A percentile compares a stretch with the other conserved stretches of the same genome.
Conservation (phyloP, 2,113 vertebrate genomes). For the Recurvirostra avosetta region DNA sequence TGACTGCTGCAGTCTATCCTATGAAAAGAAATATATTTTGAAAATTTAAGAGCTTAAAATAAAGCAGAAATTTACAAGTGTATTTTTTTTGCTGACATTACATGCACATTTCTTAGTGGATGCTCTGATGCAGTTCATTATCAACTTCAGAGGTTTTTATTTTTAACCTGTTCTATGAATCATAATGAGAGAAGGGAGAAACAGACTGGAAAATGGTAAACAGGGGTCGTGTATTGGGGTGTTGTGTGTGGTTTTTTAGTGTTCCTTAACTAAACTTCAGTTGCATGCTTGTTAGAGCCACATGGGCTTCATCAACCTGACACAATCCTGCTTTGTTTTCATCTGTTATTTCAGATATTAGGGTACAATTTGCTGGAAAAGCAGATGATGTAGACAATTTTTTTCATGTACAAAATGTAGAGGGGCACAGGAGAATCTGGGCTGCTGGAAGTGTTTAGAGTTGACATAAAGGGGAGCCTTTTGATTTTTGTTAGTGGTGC, state of each 20-base stretch:
- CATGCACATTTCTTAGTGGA: background rate
- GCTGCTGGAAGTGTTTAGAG: background rate
- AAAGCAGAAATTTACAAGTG: background rate
- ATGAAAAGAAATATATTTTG: background rate
- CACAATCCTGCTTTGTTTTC: background rate
- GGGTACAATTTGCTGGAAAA: background rate
- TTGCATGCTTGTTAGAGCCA: background rate
- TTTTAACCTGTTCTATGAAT: background rate
- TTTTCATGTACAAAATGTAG: background rate
- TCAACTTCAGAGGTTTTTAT: background rate
- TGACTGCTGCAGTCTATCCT: background rate
- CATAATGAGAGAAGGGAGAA: background rate
- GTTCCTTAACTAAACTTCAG: background rate
- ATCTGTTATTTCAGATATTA: background rate
- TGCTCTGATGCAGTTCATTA: background rate
- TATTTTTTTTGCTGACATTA: background rate
- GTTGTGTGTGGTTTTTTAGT: background rate
- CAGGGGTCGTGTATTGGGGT: background rate
- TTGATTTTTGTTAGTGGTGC: background rate
- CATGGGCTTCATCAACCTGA: accelerated
- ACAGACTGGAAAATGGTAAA: background rate
- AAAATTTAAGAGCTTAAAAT: background rate
- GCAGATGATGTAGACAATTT: background rate
- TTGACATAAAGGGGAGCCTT: background rate
- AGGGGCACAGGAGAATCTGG: background rate